Evolutionary conservation across 2,797 vertebrate genomes (phyloP), one percentile per base, ranked within the genome.

Genomic region (Bufotes viridis): DNA sequence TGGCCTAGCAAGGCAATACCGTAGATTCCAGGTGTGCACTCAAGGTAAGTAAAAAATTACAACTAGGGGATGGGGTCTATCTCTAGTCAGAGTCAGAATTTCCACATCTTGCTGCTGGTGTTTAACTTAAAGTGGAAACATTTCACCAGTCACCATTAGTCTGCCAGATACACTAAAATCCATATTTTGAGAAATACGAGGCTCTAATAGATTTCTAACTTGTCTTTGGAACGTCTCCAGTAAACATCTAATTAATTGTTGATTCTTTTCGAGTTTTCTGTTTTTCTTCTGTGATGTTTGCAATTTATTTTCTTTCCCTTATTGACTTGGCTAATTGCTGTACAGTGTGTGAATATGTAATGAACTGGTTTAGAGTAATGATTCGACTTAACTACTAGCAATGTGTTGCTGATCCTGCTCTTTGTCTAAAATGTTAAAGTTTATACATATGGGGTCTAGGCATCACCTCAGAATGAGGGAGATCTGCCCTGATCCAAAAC

Each of bases 291-390:
- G 57, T 67, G 69, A 88, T 88, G 87, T 85, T 81, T 85, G 82
- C 67, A n/a, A 81, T 88, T 82, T 89, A 89, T 89, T 85, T 70
- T 65, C 78, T n/a, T 81, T 82, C 49, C 49, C 60, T 89, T 82
- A 89, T 89, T 85, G 83, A 89, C 83, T 89, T 63, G n/a, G 78
- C 87, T 89, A 89, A 89, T 89, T 89, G 83, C 87, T 60, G 83
- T 85, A 85, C 83, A 89, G 83, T 81, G 24, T 89, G 87, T 85
- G 87, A 63, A 85, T 89, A 67, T 89, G 78, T 89, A 86, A 89
- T 89, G 83, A 89, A 75, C 26, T 82, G 83, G 34, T 75, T 74
- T 55, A 81, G 74, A 84, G 65, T 84, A 88, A 88, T 78, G 80
- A 87, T 82, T 17, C 76, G 53, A 18, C 76, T 85, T 65, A 60